Evolutionary conservation across 2,113 vertebrate species (phyloP).

Genomic region (Microtus montanus): DNA sequence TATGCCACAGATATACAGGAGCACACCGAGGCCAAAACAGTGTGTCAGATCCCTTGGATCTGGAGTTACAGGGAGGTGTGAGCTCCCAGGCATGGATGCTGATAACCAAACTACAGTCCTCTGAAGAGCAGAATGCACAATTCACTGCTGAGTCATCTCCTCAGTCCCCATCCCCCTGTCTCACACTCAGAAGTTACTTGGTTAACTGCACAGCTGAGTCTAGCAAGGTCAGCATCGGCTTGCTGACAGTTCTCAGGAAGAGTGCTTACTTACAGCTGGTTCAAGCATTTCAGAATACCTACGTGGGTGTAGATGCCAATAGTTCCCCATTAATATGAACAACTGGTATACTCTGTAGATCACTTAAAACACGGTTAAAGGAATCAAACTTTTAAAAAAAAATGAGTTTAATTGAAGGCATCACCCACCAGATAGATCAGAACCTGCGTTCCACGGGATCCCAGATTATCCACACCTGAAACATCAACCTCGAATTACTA

Average conservation of each 20-base stretch:
- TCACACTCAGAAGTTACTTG: neutral
- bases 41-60: neutral
- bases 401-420: neutral
- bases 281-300: rapidly evolving
- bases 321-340: no score
- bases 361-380: neutral
- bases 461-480: neutral
- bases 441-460: neutral
- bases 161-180: neutral
- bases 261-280: rapidly evolving
- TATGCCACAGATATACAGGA: neutral
- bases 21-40: neutral
- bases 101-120: neutral
- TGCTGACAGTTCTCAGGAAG: neutral
- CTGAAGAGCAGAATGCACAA: neutral
- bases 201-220: rapidly evolving
- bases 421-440: neutral
- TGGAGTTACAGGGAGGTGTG: neutral
- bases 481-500: neutral
- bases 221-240: neutral
- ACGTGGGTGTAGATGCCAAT: rapidly evolving
- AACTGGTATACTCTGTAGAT: neutral
- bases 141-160: neutral
- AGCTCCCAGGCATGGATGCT: neutral
- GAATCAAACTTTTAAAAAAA: neutral